A percentile compares a stretch with the other conserved stretches of the same genome.
phyloP scores from a whole-genome alignment of 2,113 vertebrate species.

The Dasypus novemcinctus region DNA sequence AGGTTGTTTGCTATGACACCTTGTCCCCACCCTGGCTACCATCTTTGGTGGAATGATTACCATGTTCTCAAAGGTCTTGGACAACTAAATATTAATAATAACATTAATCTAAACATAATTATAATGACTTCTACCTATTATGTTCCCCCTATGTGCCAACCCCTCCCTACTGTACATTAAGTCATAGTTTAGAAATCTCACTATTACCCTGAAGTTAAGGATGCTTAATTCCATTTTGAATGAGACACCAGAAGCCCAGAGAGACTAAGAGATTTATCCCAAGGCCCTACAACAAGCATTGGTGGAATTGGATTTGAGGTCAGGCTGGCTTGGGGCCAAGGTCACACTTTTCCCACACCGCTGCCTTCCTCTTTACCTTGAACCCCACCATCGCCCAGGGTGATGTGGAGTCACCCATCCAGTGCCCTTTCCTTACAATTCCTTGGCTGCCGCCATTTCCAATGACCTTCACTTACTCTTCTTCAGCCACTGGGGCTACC shows the following conservation, averaged over 20 bases:
- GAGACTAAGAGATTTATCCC: not conserved
- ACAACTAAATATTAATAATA: not conserved
- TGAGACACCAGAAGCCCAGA: not conserved
- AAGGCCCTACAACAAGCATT: not conserved
- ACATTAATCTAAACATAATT: not conserved
- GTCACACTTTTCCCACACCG: not conserved
- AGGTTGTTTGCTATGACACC: not conserved
- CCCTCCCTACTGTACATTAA: not conserved
- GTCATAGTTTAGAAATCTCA: not conserved
- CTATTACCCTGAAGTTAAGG: not conserved
- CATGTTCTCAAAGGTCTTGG: not conserved
- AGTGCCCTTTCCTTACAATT: not conserved
- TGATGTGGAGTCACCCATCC: not conserved
- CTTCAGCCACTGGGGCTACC: not conserved
- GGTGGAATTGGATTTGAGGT: not conserved
- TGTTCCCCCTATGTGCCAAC: not conserved
- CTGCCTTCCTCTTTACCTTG: not conserved
- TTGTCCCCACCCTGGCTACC: not conserved
- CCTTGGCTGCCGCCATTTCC: not conserved
- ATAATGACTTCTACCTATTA: not conserved
- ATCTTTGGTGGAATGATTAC: not conserved
- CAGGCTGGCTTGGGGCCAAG: not conserved
- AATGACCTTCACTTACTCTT: not conserved
- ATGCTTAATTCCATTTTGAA: conserved; percentile 3
- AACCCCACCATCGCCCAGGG: not conserved